Percentiles rank a stretch among this genome's conserved stretches.
These are phyloP conservation scores for Papilio aristodemus DNA, from an alignment of 1,140 invertebrate genomes.

Conservation along the genomic window DNA sequence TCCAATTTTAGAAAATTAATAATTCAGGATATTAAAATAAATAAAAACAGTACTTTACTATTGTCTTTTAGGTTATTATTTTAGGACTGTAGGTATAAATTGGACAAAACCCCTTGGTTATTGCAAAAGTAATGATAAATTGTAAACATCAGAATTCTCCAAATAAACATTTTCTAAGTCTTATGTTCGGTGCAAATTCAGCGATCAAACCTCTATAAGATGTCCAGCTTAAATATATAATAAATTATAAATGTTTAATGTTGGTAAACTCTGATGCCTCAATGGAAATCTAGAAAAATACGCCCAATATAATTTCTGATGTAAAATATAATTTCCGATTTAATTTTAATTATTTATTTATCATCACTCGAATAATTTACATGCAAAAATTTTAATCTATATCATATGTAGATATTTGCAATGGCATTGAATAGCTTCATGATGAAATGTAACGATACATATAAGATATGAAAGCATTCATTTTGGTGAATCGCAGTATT, in stretches of 20 bases:
- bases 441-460: slow-evolving; percentile 3
- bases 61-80: background rate
- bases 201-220: background rate
- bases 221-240: background rate
- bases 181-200: background rate
- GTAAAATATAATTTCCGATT: background rate
- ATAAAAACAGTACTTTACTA: background rate
- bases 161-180: background rate
- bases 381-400: slow-evolving; percentile 17
- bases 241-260: background rate
- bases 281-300: background rate
- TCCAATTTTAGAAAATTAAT: slow-evolving; percentile 9
- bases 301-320: background rate
- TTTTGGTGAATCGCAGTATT: background rate
- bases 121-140: slow-evolving; percentile 26
- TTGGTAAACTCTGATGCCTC: slow-evolving; percentile 8
- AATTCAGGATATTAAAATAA: background rate
- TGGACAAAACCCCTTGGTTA: slow-evolving; percentile 18
- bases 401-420: slow-evolving; percentile 6
- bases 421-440: slow-evolving; percentile 6
- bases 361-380: slow-evolving; percentile 16
- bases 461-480: background rate
- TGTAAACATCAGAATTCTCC: slow-evolving; percentile 10
- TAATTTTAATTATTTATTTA: background rate
- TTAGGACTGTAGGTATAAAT: slow-evolving; percentile 19